Conservation (phyloP, 2,797 vertebrate genomes). For the Parauchenoglanis ngamensis region DNA sequence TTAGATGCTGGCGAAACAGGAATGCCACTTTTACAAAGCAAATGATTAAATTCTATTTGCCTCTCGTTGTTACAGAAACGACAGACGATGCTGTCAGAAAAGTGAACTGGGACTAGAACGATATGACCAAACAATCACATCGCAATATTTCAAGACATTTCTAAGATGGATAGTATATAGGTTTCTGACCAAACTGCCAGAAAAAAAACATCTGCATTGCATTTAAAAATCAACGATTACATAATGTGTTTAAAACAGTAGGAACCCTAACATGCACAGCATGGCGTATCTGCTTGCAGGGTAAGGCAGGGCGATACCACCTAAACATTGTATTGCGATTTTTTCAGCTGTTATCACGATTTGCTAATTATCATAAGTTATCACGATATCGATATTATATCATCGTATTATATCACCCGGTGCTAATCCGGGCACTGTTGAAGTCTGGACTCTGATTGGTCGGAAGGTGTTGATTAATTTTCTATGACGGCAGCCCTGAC, state of each 20-base stretch:
- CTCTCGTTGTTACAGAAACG: background rate
- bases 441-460: background rate
- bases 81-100: background rate
- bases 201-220: background rate
- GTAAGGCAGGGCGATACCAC: no score
- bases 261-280: no score
- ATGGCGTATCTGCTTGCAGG: no score
- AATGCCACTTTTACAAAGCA: background rate
- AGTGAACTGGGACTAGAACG: background rate
- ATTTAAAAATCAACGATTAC: background rate
- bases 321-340: background rate
- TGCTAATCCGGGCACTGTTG: background rate
- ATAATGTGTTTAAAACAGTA: background rate
- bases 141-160: background rate
- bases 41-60: background rate
- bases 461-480: background rate
- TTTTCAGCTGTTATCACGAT: no score
- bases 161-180: background rate
- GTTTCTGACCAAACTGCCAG: background rate
- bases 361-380: background rate
- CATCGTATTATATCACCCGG: background rate
- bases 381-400: no score
- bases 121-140: background rate
- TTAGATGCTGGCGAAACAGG: background rate
- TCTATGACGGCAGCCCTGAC: no score